Evolutionary conservation across 2,113 vertebrate genomes (phyloP).

Genomic region (Chauna torquata): DNA sequence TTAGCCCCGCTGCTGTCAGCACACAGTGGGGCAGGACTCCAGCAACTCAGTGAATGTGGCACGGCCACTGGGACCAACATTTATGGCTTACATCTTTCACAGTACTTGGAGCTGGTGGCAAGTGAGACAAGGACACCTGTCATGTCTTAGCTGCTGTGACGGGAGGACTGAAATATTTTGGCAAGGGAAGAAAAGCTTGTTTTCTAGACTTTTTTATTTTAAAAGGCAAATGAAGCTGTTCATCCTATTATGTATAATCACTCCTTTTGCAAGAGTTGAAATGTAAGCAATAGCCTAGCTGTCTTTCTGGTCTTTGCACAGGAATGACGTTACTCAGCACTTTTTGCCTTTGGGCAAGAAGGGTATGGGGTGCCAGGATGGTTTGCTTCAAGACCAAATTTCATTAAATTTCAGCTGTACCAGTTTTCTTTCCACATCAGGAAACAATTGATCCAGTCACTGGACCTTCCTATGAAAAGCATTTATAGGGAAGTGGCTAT

Average conservation of each 20-base stretch:
- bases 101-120: not conserved
- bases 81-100: not conserved
- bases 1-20: not conserved
- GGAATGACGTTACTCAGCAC: not conserved
- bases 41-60: not conserved
- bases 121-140: not conserved
- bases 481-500: not conserved
- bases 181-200: not conserved
- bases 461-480: not conserved
- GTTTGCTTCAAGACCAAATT: not conserved
- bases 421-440: constrained; percentile 2
- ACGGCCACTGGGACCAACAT: not conserved
- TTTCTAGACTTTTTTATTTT: not conserved
- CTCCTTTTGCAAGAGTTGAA: not conserved
- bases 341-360: not conserved
- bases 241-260: not conserved
- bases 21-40: not conserved
- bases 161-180: not conserved
- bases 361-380: not conserved
- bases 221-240: not conserved
- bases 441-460: not conserved
- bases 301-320: not conserved
- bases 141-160: not conserved
- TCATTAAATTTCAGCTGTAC: not conserved
- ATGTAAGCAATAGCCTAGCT: not conserved